A percentile compares a stretch with the other conserved stretches of the same genome.
Conservation (phyloP, 2,797 vertebrate genomes). For the Gymnothorax javanicus region DNA sequence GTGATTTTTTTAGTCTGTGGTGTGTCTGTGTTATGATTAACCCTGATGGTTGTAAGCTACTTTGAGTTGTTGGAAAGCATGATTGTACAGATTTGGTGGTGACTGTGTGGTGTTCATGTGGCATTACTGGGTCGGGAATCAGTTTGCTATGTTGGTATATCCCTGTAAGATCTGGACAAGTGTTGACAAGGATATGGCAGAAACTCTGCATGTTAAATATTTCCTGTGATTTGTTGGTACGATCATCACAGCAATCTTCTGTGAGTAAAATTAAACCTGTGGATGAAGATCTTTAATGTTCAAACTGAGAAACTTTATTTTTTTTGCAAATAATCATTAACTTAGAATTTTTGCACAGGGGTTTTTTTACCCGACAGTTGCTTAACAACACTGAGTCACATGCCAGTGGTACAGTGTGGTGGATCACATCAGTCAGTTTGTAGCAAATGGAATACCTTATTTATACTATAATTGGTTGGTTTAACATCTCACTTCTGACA, state of each 20-base stretch:
- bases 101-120: background rate
- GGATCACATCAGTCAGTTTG: background rate
- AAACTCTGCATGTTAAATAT: background rate
- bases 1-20: no score
- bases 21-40: no score
- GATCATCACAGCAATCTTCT: background rate
- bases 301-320: no score
- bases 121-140: background rate
- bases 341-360: no score
- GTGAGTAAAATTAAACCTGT: background rate
- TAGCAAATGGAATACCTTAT: background rate
- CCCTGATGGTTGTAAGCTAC: no score
- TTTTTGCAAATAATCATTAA: no score
- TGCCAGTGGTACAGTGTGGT: background rate
- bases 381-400: background rate
- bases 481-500: no score
- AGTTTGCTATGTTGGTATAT: background rate
- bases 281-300: background rate
- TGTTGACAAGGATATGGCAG: background rate
- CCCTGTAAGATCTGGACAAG: background rate
- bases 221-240: conserved; percentile 12
- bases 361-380: no score
- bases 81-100: background rate
- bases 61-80: background rate
- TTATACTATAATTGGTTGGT: background rate